These are phyloP conservation scores for Mormyrus proboscirostris DNA, from an alignment of 2,797 vertebrate species.

Conservation along the genomic window DNA sequence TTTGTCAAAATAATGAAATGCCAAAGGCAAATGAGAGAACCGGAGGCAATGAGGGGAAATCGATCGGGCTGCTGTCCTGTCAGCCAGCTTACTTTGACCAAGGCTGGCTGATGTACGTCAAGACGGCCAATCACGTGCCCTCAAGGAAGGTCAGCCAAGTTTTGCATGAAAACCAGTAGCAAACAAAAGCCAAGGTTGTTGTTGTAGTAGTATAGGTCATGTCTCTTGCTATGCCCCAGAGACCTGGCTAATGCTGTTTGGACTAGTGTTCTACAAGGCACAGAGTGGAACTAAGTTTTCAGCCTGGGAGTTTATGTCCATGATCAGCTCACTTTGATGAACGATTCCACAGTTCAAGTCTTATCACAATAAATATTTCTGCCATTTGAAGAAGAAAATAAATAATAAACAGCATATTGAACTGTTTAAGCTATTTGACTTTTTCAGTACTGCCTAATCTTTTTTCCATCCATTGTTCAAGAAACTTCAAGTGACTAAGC, in stretches of 20 bases:
- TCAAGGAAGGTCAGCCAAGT: conserved; percentile 35
- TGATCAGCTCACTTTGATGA: background rate
- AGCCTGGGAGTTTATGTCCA: background rate
- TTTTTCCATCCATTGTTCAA: background rate
- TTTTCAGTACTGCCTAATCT: background rate
- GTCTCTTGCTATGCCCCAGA: background rate
- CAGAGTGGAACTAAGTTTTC: background rate
- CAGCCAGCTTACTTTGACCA: conserved; percentile 2
- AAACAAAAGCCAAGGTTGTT: background rate
- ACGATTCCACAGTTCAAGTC: background rate
- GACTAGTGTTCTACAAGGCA: background rate
- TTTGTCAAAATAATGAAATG: conserved; percentile 42
- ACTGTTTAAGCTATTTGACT: background rate
- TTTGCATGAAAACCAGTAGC: conserved; percentile 34
- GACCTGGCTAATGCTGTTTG: background rate
- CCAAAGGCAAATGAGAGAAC: conserved; percentile 27
- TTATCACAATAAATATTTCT: background rate
- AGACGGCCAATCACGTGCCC: conserved; percentile 40
- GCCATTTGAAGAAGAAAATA: background rate
- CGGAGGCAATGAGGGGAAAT: conserved; percentile 34
- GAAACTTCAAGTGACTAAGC: background rate
- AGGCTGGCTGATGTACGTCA: conserved; percentile 24
- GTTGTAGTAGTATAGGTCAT: background rate
- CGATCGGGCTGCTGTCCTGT: conserved; percentile 6
- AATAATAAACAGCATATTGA: background rate